phyloP scores from a whole-genome alignment of 1,140 invertebrate species.

The Drosophila novamexicana region DNA sequence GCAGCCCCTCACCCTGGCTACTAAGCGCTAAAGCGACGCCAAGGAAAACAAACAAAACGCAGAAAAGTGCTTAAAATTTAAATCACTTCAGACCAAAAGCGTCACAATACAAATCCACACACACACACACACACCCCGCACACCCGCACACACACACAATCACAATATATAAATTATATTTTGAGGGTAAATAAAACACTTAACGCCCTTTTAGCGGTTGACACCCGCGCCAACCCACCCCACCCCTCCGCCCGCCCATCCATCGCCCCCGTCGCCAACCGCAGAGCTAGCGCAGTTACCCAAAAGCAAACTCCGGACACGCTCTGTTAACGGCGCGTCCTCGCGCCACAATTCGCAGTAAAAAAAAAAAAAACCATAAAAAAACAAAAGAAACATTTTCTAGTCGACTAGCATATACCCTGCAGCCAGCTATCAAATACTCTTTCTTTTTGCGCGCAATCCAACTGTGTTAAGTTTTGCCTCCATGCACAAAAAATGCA shows the following conservation, averaged over 20 bases:
- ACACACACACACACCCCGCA: background rate
- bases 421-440: background rate
- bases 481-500: no score
- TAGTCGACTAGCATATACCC: background rate
- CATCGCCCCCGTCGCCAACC: background rate
- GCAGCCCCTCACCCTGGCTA: background rate
- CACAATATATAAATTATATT: slow-evolving; percentile 79
- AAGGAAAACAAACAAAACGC: slow-evolving; percentile 53
- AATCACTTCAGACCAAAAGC: slow-evolving; percentile 68
- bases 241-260: background rate
- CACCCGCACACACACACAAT: slow-evolving; percentile 38
- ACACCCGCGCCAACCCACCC: slow-evolving; percentile 23
- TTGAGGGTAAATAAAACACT: slow-evolving; percentile 82
- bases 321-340: slow-evolving; percentile 75
- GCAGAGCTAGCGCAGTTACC: slow-evolving; percentile 8
- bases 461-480: no score
- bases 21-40: background rate
- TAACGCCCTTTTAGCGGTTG: slow-evolving; percentile 82
- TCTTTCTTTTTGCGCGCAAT: background rate
- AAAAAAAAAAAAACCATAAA: slow-evolving; percentile 5
- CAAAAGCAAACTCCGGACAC: slow-evolving; percentile 60
- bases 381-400: background rate
- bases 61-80: slow-evolving; percentile 80
- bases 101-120: slow-evolving; percentile 59
- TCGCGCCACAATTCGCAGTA: slow-evolving; percentile 54